Percentiles rank a stretch among this genome's conserved stretches.
phyloP scores from a whole-genome alignment of 2,888 invertebrate species.

The Nymphalis c-album region DNA sequence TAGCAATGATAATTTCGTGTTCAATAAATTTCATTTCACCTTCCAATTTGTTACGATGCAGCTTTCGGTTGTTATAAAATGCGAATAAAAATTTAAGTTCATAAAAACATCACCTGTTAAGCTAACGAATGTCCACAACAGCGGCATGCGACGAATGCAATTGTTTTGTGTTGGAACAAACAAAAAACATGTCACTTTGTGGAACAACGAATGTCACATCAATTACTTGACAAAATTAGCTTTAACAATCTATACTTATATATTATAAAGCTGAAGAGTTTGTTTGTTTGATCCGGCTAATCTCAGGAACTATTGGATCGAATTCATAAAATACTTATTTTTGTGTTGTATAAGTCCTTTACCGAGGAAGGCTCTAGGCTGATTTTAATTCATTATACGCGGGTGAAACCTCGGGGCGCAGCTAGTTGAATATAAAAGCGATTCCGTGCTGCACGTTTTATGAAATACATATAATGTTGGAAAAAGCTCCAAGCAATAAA shows the following conservation, averaged over 20 bases:
- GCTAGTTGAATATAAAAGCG: neutral
- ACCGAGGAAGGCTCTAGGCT: no score
- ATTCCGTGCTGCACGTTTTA: neutral
- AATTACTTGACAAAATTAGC: slow-evolving; percentile 3
- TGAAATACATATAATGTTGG: neutral
- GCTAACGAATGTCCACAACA: neutral
- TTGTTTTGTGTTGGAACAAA: slow-evolving; percentile 4
- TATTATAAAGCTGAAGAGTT: no score
- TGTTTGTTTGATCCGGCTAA: no score
- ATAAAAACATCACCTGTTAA: slow-evolving; percentile 3
- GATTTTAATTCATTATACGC: no score
- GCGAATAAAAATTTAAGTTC: neutral
- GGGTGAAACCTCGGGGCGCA: no score
- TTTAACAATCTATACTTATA: no score
- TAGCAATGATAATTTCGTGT: slow-evolving; percentile 40
- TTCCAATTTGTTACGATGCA: slow-evolving; percentile 31
- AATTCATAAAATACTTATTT: no score
- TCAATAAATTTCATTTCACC: slow-evolving; percentile 24
- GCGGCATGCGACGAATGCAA: neutral
- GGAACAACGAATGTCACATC: slow-evolving; percentile 1
- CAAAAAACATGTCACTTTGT: neutral
- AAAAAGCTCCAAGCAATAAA: neutral
- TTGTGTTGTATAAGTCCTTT: no score
- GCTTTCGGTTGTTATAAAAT: slow-evolving; percentile 31
- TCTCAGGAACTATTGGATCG: no score